Evolutionary conservation across 2,797 vertebrate species (phyloP).

Genomic region (Anas georgica): DNA sequence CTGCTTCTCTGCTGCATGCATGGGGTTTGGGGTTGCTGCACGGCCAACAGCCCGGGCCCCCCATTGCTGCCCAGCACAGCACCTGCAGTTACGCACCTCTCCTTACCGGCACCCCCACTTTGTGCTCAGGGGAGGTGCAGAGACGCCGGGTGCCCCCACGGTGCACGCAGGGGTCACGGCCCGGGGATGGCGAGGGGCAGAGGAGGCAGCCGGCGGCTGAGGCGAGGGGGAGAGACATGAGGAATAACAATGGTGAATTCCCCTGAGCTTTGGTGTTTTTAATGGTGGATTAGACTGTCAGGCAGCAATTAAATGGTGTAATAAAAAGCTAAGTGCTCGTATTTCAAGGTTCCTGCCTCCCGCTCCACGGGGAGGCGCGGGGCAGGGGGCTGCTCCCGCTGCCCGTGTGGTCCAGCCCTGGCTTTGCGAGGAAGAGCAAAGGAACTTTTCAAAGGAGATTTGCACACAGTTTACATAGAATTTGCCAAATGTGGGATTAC

Average conservation of each 20-base stretch:
- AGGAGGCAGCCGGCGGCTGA: not conserved
- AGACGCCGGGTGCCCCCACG: not conserved
- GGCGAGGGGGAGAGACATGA: not conserved
- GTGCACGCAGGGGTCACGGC: fast-evolving
- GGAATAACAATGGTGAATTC: constrained; percentile 43
- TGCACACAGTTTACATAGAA: not conserved
- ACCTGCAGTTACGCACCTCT: fast-evolving
- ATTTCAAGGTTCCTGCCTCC: constrained; percentile 51
- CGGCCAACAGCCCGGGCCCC: not conserved
- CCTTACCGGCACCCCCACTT: not conserved
- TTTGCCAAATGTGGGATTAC: not conserved
- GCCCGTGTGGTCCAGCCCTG: not conserved
- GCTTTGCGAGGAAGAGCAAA: not conserved
- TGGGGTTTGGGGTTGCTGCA: fast-evolving
- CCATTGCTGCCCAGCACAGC: fast-evolving
- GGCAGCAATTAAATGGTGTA: constrained; percentile 67
- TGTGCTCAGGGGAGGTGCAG: not conserved
- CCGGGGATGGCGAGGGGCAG: not conserved
- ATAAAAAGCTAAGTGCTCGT: constrained; percentile 55
- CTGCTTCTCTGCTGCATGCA: fast-evolving
- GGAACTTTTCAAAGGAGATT: not conserved
- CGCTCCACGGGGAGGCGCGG: not conserved
- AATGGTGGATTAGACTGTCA: constrained; percentile 61
- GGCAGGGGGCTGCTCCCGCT: not conserved
- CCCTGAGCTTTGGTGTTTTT: constrained; percentile 48